Evolutionary conservation across 2,797 vertebrate genomes (phyloP).

Genomic region (Enoplosus armatus): DNA sequence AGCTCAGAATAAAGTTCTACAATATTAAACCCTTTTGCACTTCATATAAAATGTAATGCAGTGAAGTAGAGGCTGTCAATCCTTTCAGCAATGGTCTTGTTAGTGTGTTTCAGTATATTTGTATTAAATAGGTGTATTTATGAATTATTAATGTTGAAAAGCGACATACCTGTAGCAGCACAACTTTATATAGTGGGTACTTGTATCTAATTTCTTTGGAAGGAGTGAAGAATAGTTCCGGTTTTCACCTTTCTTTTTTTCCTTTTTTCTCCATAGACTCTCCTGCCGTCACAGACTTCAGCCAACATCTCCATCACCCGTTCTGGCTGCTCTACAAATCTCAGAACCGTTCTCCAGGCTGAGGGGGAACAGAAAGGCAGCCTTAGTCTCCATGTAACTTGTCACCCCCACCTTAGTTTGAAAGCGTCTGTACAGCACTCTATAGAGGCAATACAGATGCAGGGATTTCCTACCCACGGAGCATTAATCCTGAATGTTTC

Average conservation of each 20-base stretch:
- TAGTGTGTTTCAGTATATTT: neutral
- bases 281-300: constrained; percentile 75
- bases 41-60: neutral
- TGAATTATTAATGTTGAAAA: neutral
- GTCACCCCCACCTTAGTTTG: constrained; percentile 63
- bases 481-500: constrained; percentile 69
- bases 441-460: constrained; percentile 67
- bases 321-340: constrained; percentile 63
- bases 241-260: constrained; percentile 4
- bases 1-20: neutral
- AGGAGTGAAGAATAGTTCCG: neutral
- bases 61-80: neutral
- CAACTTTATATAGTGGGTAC: neutral
- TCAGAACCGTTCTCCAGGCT: constrained; percentile 69
- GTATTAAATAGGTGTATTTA: neutral
- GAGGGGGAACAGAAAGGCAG: constrained; percentile 57
- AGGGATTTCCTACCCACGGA: constrained; percentile 78
- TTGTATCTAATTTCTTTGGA: neutral
- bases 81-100: constrained; percentile 29
- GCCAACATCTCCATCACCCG: constrained; percentile 80
- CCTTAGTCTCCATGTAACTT: constrained; percentile 66
- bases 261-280: constrained; percentile 42
- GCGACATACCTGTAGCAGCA: neutral
- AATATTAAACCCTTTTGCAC: neutral
- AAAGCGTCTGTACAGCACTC: constrained; percentile 79